These are phyloP conservation scores for Buceros bicornis DNA, from an alignment of 2,797 vertebrate genomes.

Conservation along the genomic window DNA sequence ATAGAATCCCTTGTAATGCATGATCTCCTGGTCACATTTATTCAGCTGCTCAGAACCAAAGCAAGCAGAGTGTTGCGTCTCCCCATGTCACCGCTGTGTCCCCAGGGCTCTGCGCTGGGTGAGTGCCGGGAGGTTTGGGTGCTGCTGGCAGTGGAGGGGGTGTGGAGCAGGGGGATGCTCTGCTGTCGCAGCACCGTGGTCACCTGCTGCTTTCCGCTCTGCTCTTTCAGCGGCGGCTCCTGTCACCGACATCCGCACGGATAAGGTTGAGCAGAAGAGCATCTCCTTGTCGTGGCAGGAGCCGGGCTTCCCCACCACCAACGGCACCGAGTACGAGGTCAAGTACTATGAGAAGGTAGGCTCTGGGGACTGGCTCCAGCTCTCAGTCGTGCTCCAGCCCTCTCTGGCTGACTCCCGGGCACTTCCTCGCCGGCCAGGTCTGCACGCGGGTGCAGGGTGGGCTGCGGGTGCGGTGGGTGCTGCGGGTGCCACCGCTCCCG, in stretches of 20 bases:
- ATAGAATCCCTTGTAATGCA: not conserved
- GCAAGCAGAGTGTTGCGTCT: not conserved
- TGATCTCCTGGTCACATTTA: not conserved
- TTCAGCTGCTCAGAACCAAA: not conserved
- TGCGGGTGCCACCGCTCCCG: not conserved
- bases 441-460: not conserved
- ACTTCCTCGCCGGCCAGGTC: not conserved
- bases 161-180: not conserved
- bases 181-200: not conserved
- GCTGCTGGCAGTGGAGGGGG: not conserved
- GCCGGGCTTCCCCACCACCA: slow-evolving; percentile 78
- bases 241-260: slow-evolving; percentile 86
- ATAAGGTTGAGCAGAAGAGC: slow-evolving; percentile 91
- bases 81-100: rapidly evolving
- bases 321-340: slow-evolving; percentile 91
- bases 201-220: not conserved
- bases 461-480: too few relatives aligned
- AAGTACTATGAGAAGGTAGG: slow-evolving; percentile 95
- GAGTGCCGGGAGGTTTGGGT: not conserved
- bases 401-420: rapidly evolving
- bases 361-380: not conserved
- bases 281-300: slow-evolving; percentile 91
- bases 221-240: slow-evolving; percentile 82
- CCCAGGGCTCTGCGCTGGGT: not conserved
- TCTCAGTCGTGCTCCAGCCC: too few relatives aligned